Evolutionary conservation across 2,113 vertebrate species (phyloP).

Genomic region (Apteryx mantelli): DNA sequence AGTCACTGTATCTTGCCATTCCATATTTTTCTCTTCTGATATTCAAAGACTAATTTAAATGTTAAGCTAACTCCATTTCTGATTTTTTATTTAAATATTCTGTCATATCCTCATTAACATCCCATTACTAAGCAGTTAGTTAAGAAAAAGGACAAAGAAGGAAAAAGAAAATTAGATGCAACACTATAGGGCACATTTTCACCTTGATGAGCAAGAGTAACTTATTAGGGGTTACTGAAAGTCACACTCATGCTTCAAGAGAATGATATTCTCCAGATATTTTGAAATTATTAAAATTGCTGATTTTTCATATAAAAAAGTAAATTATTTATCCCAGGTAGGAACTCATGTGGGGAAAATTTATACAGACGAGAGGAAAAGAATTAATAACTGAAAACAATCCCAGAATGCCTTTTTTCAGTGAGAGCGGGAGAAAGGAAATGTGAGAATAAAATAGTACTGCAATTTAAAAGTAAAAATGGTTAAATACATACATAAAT

Average conservation of each 20-base stretch:
- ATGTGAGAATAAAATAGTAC: not conserved
- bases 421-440: not conserved
- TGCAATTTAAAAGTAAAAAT: not conserved
- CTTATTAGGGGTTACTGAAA: constrained; percentile 48
- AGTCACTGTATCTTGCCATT: not conserved
- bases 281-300: constrained; percentile 34
- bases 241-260: not conserved
- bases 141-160: constrained; percentile 52
- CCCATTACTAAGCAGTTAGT: constrained; percentile 49
- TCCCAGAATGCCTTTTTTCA: not conserved
- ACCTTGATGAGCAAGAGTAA: constrained; percentile 57
- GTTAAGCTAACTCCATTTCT: not conserved
- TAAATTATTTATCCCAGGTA: not conserved
- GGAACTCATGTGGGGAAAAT: not conserved
- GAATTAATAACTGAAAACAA: not conserved
- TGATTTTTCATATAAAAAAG: not conserved
- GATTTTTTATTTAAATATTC: not conserved
- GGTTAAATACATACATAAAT: not conserved
- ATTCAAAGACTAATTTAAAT: not conserved
- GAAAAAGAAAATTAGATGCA: constrained; percentile 57
- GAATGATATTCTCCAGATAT: constrained; percentile 18
- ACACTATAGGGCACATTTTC: constrained; percentile 13
- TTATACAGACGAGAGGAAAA: not conserved
- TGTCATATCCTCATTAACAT: constrained; percentile 32
- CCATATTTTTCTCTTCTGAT: not conserved